Conservation (phyloP, 1,140 invertebrate species). For the Gonatopus flavifemur region DNA sequence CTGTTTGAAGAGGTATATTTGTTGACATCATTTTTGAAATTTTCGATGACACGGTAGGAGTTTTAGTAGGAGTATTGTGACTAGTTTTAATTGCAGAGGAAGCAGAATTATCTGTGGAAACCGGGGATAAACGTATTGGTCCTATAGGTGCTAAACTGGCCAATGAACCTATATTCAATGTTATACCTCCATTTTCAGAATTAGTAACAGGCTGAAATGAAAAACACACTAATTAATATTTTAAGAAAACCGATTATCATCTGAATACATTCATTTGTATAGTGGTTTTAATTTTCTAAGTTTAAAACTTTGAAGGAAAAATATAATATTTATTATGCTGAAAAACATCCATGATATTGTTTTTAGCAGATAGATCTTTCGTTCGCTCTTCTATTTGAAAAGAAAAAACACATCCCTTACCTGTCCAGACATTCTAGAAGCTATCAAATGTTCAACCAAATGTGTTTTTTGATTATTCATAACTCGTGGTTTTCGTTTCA, state of each 20-base stretch:
- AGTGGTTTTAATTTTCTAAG: no score
- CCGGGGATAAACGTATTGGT: constrained; percentile 48
- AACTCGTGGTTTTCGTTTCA: constrained; percentile 50
- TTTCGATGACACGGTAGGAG: constrained; percentile 24
- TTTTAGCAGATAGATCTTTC: no score
- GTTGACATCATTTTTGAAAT: constrained; percentile 33
- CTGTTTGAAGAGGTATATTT: constrained; percentile 20
- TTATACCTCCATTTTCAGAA: constrained; percentile 48
- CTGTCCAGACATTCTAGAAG: constrained; percentile 35
- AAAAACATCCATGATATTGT: no score
- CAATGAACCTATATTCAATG: constrained; percentile 56
- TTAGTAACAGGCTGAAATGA: constrained; percentile 28
- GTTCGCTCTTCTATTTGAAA: no score
- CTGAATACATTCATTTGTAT: no score
- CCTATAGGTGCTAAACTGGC: constrained; percentile 55
- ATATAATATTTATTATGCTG: no score
- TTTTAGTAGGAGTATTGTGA: constrained; percentile 16
- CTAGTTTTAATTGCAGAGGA: constrained; percentile 12
- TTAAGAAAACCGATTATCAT: no score
- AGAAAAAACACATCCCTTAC: no score
- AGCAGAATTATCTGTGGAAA: constrained; percentile 18
- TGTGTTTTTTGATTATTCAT: constrained; percentile 32
- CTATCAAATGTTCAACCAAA: constrained; percentile 36
- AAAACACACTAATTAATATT: no score
- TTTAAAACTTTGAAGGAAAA: no score